A percentile compares a stretch with the other conserved stretches of the same genome.
These are phyloP conservation scores for Plectrocnemia conspersa DNA, from an alignment of 1,140 invertebrate genomes.

Conservation along the genomic window DNA sequence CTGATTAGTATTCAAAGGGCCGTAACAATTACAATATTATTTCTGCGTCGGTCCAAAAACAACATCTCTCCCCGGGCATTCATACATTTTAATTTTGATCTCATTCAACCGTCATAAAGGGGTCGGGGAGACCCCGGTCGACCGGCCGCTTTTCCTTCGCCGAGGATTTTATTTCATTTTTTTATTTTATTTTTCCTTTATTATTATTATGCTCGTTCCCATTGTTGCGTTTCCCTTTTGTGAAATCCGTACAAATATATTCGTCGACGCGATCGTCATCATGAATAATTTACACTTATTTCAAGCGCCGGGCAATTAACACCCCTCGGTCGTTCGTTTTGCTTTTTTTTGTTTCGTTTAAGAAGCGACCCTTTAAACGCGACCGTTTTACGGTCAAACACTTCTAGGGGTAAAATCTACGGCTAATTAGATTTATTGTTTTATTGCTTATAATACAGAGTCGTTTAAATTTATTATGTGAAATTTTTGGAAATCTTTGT, in stretches of 20 bases:
- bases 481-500: too few relatives aligned
- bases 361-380: constrained; percentile 4
- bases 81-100: constrained; percentile 17
- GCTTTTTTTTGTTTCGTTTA: too few relatives aligned
- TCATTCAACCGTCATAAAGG: constrained; percentile 14
- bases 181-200: background rate
- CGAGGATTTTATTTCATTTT: background rate
- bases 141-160: background rate
- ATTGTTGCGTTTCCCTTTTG: too few relatives aligned
- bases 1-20: too few relatives aligned
- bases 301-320: constrained; percentile 12
- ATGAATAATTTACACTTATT: constrained; percentile 19
- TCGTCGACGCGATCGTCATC: background rate
- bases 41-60: constrained; percentile 2
- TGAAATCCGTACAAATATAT: constrained; percentile 12
- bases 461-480: too few relatives aligned
- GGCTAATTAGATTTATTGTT: too few relatives aligned
- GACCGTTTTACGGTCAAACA: constrained; percentile 9
- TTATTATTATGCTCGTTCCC: background rate
- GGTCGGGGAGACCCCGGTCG: background rate
- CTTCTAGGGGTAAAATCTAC: too few relatives aligned
- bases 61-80: constrained; percentile 9
- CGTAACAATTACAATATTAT: too few relatives aligned
- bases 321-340: too few relatives aligned
- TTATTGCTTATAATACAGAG: too few relatives aligned